These are phyloP conservation scores for Diarsia dahlii DNA, from an alignment of 2,888 invertebrate species.

Conservation along the genomic window DNA sequence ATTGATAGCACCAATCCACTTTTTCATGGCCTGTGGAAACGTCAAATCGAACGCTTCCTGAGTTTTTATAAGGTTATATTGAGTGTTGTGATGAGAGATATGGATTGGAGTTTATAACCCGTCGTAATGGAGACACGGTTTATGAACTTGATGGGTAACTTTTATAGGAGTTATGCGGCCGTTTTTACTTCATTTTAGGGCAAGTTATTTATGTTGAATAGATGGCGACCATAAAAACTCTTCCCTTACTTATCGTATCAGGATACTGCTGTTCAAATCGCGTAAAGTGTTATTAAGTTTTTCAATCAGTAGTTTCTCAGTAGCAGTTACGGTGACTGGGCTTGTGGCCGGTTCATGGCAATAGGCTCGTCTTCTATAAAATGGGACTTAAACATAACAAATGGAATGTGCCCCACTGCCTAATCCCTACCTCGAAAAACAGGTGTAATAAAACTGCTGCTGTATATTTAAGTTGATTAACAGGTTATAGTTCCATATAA, in stretches of 20 bases:
- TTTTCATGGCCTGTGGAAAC: slow-evolving; percentile 67
- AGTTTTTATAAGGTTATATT: slow-evolving; percentile 59
- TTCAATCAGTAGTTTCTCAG: no score
- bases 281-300: no score
- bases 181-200: slow-evolving; percentile 38
- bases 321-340: no score
- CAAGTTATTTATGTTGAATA: slow-evolving; percentile 18
- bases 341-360: no score
- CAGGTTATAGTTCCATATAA: no score
- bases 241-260: neutral
- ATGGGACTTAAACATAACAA: no score
- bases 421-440: no score
- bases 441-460: no score
- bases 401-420: no score
- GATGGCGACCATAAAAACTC: slow-evolving; percentile 2
- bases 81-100: slow-evolving; percentile 45
- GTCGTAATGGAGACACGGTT: slow-evolving; percentile 44
- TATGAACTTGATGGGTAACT: slow-evolving; percentile 49
- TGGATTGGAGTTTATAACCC: slow-evolving; percentile 51
- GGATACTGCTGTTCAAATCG: no score
- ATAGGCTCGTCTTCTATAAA: no score
- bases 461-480: no score
- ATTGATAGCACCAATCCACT: slow-evolving; percentile 71
- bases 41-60: slow-evolving; percentile 61
- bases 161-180: slow-evolving; percentile 31